Conservation (phyloP, 1,140 invertebrate species). For the Cheumatopsyche charites region DNA sequence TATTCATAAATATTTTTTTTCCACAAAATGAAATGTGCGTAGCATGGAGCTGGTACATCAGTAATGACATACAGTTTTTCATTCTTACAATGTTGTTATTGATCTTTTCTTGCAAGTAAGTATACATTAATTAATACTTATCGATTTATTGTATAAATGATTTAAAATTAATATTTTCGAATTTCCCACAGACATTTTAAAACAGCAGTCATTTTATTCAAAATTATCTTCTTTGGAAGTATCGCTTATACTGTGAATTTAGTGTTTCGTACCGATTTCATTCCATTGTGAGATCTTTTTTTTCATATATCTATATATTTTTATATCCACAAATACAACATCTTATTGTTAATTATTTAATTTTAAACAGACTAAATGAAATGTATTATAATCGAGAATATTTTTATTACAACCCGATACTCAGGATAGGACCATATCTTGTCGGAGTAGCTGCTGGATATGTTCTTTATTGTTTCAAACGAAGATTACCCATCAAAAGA, state of each 20-base stretch:
- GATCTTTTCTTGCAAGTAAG: constrained; percentile 63
- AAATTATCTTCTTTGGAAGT: not conserved
- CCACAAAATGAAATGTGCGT: constrained; percentile 67
- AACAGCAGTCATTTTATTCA: constrained; percentile 17
- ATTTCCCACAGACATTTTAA: constrained; percentile 38
- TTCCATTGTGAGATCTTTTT: constrained; percentile 13
- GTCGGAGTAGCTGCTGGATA: constrained; percentile 59
- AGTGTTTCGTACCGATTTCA: not conserved
- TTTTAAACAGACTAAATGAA: constrained; percentile 53
- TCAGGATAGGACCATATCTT: constrained; percentile 61
- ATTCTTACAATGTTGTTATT: constrained; percentile 62
- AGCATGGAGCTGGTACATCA: constrained; percentile 83
- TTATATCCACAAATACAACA: no score
- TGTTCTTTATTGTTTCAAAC: constrained; percentile 54
- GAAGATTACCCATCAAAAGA: constrained; percentile 52
- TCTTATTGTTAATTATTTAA: not conserved
- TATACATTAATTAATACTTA: constrained; percentile 30
- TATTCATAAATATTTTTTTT: constrained; percentile 69
- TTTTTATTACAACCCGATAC: constrained; percentile 61
- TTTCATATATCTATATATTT: no score
- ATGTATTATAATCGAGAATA: constrained; percentile 53
- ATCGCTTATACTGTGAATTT: not conserved
- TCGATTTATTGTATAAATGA: not conserved
- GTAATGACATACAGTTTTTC: constrained; percentile 83
- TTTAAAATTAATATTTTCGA: not conserved